phyloP scores from a whole-genome alignment of 2,113 vertebrate genomes.

The Thamnaconus septentrionalis region DNA sequence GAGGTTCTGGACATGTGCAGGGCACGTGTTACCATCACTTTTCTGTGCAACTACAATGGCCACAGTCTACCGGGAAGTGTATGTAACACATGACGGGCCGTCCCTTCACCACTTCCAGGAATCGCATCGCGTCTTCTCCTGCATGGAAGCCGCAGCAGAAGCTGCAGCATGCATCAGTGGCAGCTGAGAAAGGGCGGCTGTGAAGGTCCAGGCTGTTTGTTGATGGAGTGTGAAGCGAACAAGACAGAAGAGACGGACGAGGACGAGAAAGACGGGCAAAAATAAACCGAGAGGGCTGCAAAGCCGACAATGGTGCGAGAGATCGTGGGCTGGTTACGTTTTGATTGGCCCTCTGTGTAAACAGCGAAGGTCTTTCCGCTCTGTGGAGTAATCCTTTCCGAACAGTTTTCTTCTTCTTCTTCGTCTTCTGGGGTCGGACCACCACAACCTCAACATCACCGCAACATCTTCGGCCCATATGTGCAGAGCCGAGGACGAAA shows the following conservation, averaged over 20 bases:
- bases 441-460: background rate
- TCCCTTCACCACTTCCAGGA: constrained; percentile 10
- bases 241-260: constrained; percentile 29
- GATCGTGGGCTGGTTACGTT: constrained; percentile 19
- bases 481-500: background rate
- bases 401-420: background rate
- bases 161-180: constrained; percentile 27
- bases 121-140: constrained; percentile 23
- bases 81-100: too few relatives aligned
- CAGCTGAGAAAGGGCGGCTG: constrained; percentile 34
- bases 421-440: too few relatives aligned
- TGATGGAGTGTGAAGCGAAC: constrained; percentile 51
- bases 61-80: too few relatives aligned
- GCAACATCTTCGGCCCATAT: constrained; percentile 19
- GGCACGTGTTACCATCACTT: constrained; percentile 38
- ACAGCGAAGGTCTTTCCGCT: constrained; percentile 33
- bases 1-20: constrained; percentile 38
- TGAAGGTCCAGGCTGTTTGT: constrained; percentile 48
- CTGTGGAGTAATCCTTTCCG: constrained; percentile 61
- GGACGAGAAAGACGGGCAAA: constrained; percentile 43
- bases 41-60: constrained; percentile 9
- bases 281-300: constrained; percentile 55
- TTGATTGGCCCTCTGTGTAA: constrained; percentile 45
- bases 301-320: constrained; percentile 40
- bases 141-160: constrained; percentile 1